A percentile compares a stretch with the other conserved stretches of the same genome.
phyloP scores from a whole-genome alignment of 2,113 vertebrate species.

The Dasyornis broadbenti region DNA sequence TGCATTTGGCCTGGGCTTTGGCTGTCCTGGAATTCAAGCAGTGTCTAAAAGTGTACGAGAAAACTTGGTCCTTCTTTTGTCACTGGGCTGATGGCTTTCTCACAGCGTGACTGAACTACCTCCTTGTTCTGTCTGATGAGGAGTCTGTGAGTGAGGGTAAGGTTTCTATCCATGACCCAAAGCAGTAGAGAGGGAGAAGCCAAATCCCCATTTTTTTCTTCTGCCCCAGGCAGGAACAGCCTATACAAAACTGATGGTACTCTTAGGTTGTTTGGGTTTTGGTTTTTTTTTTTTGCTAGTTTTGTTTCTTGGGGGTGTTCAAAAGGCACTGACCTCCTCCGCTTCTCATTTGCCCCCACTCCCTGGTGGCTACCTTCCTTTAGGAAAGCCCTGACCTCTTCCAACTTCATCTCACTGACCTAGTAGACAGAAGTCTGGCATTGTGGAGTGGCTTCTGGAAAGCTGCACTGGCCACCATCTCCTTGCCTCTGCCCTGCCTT shows the following conservation, averaged over 20 bases:
- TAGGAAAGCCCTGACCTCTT: neutral
- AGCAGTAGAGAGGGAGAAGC: neutral
- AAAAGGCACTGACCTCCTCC: neutral
- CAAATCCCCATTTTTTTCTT: neutral
- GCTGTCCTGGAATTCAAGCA: neutral
- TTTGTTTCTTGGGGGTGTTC: neutral
- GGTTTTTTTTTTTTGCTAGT: rapidly evolving
- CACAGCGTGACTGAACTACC: rapidly evolving
- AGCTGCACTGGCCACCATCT: neutral
- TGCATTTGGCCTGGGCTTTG: neutral
- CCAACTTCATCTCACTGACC: neutral
- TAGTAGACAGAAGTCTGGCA: neutral
- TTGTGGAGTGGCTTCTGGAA: neutral
- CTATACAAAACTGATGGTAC: neutral
- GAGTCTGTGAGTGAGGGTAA: neutral
- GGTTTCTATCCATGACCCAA: neutral
- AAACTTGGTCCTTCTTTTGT: neutral
- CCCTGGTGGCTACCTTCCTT: neutral
- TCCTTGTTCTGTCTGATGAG: neutral
- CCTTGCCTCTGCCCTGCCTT: neutral
- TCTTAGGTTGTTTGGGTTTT: neutral
- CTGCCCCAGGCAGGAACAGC: neutral
- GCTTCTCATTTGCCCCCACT: neutral
- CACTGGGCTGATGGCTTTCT: neutral
- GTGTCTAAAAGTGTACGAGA: neutral